A percentile compares a stretch with the other conserved stretches of the same genome.
Conservation (phyloP, 2,797 vertebrate genomes). For the Pantherophis vulpinus region DNA sequence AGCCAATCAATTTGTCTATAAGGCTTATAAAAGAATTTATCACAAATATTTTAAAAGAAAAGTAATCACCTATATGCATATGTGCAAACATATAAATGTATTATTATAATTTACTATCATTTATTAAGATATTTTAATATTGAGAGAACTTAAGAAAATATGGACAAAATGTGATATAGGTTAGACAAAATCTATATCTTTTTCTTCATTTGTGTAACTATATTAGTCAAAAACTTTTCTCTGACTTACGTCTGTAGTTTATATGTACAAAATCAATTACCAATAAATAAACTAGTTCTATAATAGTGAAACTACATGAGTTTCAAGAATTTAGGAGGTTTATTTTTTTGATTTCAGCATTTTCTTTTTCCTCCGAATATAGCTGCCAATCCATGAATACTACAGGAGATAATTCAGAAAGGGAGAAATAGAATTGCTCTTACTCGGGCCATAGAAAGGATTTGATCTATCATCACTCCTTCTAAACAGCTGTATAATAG, state of each 20-base stretch:
- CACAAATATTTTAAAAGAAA: constrained; percentile 6
- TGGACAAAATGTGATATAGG: not conserved
- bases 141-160: not conserved
- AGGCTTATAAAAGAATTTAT: not conserved
- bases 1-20: constrained; percentile 23
- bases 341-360: not conserved
- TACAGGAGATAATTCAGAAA: not conserved
- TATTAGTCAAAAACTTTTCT: not conserved
- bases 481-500: not conserved
- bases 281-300: not conserved
- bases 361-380: not conserved
- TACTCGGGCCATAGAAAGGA: not conserved
- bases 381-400: not conserved
- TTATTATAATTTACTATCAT: not conserved
- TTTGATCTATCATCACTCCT: not conserved
- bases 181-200: not conserved
- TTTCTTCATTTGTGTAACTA: not conserved
- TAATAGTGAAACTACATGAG: not conserved
- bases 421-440: not conserved
- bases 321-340: not conserved
- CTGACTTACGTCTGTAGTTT: not conserved
- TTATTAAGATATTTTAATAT: not conserved
- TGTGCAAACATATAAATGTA: not conserved
- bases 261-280: not conserved
- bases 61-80: not conserved